Percentiles rank a stretch among this genome's conserved stretches.
Evolutionary conservation across 2,797 vertebrate species (phyloP).

Genomic region (Onychomys torridus): DNA sequence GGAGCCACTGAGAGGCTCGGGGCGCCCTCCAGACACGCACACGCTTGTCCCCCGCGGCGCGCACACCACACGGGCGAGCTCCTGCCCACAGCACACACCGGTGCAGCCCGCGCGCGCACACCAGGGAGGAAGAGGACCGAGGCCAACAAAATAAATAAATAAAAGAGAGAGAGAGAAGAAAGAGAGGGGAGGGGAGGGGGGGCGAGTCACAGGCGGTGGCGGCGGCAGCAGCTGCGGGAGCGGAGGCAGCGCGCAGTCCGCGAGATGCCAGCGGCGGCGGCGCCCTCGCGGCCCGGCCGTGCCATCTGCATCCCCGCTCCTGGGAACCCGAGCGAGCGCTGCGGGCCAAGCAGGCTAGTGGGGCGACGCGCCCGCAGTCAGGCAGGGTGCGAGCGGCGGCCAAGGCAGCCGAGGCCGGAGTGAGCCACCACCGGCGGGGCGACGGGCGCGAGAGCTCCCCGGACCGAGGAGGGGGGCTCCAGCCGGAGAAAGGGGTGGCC

Average conservation of each 20-base stretch:
- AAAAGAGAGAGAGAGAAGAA: conserved; percentile 37
- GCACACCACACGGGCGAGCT: conserved; percentile 62
- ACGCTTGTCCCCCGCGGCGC: background rate
- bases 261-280: conserved; percentile 16
- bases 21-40: conserved; percentile 73
- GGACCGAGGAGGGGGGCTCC: conserved; percentile 65
- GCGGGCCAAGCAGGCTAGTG: background rate
- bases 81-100: conserved; percentile 27
- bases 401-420: conserved; percentile 63
- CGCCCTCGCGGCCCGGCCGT: conserved; percentile 36
- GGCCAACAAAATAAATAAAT: conserved; percentile 48
- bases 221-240: conserved; percentile 46
- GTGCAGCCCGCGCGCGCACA: conserved; percentile 65
- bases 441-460: background rate
- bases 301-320: conserved; percentile 72
- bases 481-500: conserved; percentile 51
- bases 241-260: conserved; percentile 41
- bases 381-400: background rate
- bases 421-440: conserved; percentile 15
- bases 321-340: conserved; percentile 23
- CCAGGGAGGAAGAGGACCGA: conserved; percentile 49
- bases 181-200: conserved; percentile 33
- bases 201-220: conserved; percentile 75
- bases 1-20: conserved; percentile 51
- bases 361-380: conserved; percentile 27